phyloP scores from a whole-genome alignment of 2,888 invertebrate genomes.

The Amaurobius ferox region DNA sequence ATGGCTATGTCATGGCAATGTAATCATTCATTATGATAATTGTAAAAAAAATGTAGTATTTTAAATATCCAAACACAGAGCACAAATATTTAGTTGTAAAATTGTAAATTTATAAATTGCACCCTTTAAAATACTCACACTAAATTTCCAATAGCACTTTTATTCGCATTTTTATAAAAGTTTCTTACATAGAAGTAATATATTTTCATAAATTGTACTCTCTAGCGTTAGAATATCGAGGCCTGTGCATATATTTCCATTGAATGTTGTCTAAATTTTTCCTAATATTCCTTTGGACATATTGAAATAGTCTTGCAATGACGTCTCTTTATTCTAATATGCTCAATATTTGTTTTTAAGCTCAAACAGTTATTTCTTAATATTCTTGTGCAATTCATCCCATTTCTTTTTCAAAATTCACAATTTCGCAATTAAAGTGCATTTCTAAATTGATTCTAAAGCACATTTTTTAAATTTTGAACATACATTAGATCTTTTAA shows the following conservation, averaged over 20 bases:
- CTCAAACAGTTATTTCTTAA: too few species aligned
- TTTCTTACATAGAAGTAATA: neutral
- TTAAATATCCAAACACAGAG: neutral
- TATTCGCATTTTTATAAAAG: conserved; percentile 3
- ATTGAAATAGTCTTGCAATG: too few species aligned
- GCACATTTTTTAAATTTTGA: too few species aligned
- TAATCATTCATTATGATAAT: conserved; percentile 59
- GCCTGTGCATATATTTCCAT: neutral
- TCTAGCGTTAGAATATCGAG: neutral
- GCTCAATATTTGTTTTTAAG: too few species aligned
- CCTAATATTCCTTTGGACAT: neutral
- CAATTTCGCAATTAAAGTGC: too few species aligned
- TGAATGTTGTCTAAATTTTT: neutral
- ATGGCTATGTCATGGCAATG: conserved; percentile 66
- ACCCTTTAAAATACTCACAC: neutral
- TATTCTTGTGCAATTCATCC: too few species aligned
- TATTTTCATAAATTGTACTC: conserved; percentile 5
- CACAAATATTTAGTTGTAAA: conserved; percentile 8
- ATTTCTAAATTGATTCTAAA: too few species aligned
- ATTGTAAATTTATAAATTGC: neutral
- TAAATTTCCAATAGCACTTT: conserved; percentile 3
- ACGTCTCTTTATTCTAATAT: too few species aligned
- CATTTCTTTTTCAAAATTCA: too few species aligned
- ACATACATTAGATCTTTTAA: too few species aligned
- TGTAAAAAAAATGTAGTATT: conserved; percentile 39